Base-by-base conservation (phyloP, 2,888 invertebrate genomes). In the Agrypnus murinus region DNA sequence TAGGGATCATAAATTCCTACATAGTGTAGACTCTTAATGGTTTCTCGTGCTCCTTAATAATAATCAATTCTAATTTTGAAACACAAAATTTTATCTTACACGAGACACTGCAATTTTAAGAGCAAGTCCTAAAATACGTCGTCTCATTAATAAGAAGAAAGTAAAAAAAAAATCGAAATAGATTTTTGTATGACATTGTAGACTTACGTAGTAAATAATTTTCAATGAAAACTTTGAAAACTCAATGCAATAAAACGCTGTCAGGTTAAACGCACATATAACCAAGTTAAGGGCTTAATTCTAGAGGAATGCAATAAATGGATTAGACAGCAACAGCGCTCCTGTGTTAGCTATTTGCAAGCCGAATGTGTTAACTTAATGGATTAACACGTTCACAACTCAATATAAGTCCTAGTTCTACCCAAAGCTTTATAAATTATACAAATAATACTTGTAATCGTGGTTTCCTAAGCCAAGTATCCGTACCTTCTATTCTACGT, bases 311-410 rank as follows among this genome's bases (percentile, higher is more conserved):
- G 59, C 59, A 59, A 59, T 59, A 59, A 59, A 59, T 59, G 59
- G 59, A 59, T 59, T 59, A 59, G 59, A 59, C 59, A 57, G 45
- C n/a, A 32, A 15, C 59, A 31, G 19, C 43, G 31, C 31, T 31
- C 43, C 31, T 50, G 63, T 50, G 63, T 50, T 50, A 60, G 31
- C 40, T 65, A 65, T 59, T 48, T 63, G 53, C 55, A 63, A 62
- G 46, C 19, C 36, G 45, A 63, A 68, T 68, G 55, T 68, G 68
- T 68, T 68, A 63, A 68, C 63, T 68, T 68, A 68, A 68, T 63
- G 36, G 62, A 68, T 68, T 68, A 68, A 63, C 19, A 36, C 63
- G 40, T 68, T 63, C 55, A 45, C 68, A 55, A 68, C 53, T 68
- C 68, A 63, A 68, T 53, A 53, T 48, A 53, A 50, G 48, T 53